Evolutionary conservation across 92 coral and sea anemone genomes (phyloP), one percentile per base, ranked within the genome.

Genomic region (Palythoa caribaeorum): DNA sequence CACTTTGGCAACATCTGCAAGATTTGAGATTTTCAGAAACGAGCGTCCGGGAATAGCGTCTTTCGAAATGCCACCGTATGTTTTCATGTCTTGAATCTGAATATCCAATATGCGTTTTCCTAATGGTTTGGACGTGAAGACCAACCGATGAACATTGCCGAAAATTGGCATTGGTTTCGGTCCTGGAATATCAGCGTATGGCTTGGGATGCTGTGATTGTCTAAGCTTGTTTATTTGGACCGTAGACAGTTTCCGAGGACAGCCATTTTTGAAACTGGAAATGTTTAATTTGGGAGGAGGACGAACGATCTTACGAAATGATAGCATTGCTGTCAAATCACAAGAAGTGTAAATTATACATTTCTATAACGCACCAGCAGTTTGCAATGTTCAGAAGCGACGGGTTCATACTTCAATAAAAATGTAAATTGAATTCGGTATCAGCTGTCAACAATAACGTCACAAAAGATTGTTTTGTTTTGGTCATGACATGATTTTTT

Each of bases 1-100:
- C 16, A 94, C 90, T 87, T 90, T 90, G 6, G 86, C 90, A 15
- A 87, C 91, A 52, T 93, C 94, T 38, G 54, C 21, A 11, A 92
- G 93, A 38, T 94, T 93, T 12, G 87, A 59, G 17, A 94, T 21
- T 17, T 9, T 57, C 53, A 94, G 37, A 0, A 79, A 5, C 2
- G 20, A 28, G 2, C 38, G 9, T 3, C 94, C 93, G 1, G 85
- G 63, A 0, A 92, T 1, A 2, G 52, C 74, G 2, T 47, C 75
- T 52, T 85, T 84, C 62, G 78, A 79, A 68, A 94, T 92, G 16
- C 36, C 39, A 15, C 96, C 96, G 85, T 83, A 94, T 74, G 28
- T 84, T 9, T 78, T 50, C 5, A 87, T 80, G 52, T 78, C 44
- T 38, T 89, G 81, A 19, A 35, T 3, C 79, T 92, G 91, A 3